phyloP scores from a whole-genome alignment of 2,888 invertebrate genomes.

The Morpho deidamia region DNA sequence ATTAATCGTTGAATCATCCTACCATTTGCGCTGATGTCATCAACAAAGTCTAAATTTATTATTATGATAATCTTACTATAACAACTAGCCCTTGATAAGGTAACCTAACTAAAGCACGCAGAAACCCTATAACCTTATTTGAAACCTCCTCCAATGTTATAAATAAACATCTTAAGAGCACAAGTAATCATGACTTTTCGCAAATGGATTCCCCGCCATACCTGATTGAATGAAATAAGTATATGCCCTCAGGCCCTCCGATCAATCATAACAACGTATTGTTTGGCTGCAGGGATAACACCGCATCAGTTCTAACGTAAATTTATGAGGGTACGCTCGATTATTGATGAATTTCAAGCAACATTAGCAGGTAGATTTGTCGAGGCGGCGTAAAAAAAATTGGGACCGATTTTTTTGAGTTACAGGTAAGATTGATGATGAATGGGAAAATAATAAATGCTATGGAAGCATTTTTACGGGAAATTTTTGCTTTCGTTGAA shows the following conservation, averaged over 20 bases:
- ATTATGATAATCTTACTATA: too few species aligned
- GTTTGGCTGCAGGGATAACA: conserved; percentile 35
- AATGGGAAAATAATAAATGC: conserved; percentile 6
- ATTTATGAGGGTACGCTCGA: conserved; percentile 38
- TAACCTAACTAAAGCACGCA: too few species aligned
- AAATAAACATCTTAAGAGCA: conserved; percentile 19
- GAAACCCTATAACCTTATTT: too few species aligned
- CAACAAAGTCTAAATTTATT: too few species aligned
- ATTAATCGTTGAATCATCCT: too few species aligned
- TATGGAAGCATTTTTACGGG: neutral
- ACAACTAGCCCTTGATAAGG: too few species aligned
- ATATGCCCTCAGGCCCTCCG: conserved; percentile 21
- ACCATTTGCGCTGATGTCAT: too few species aligned
- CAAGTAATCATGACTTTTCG: conserved; percentile 28
- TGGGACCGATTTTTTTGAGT: conserved; percentile 6
- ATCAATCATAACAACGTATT: conserved; percentile 44
- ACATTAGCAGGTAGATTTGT: conserved; percentile 53
- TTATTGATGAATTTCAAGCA: conserved; percentile 46
- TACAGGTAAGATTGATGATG: conserved; percentile 9
- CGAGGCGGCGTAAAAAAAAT: conserved; percentile 16
- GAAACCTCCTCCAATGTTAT: conserved; percentile 1
- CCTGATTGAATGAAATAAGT: conserved; percentile 34
- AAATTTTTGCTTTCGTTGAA: neutral
- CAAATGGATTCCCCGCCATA: conserved; percentile 28
- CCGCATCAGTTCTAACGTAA: conserved; percentile 35